These are phyloP conservation scores for Gymnoscopelus braueri DNA, from an alignment of 2,797 vertebrate species.

Conservation along the genomic window DNA sequence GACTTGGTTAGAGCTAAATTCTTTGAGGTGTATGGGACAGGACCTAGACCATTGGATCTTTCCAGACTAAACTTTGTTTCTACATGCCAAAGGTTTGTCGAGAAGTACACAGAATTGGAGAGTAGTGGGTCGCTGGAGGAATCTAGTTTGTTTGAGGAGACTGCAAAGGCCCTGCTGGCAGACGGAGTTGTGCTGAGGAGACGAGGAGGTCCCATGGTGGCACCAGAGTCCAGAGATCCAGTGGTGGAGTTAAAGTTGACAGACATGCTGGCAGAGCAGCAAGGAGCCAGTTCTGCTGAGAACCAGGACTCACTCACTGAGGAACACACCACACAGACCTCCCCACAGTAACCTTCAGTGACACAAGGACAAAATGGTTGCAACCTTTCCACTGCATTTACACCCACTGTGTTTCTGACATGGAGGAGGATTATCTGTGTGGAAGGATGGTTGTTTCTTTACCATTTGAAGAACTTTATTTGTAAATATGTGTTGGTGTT, in stretches of 20 bases:
- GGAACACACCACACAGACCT: conserved; percentile 12
- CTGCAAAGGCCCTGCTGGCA: conserved; percentile 85
- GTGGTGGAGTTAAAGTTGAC: conserved; percentile 57
- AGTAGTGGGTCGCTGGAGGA: conserved; percentile 77
- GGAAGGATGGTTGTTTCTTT: neutral
- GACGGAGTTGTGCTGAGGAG: conserved; percentile 85
- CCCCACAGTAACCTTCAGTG: conserved; percentile 22
- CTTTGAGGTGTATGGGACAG: conserved; percentile 83
- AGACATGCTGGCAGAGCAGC: conserved; percentile 65
- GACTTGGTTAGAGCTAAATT: conserved; percentile 89
- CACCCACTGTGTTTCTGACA: neutral
- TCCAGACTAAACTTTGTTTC: conserved; percentile 83
- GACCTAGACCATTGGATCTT: conserved; percentile 83
- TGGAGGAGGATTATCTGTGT: neutral
- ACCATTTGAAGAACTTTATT: neutral
- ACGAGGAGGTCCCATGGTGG: conserved; percentile 63
- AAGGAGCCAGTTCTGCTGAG: conserved; percentile 25
- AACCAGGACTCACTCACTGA: conserved; percentile 16
- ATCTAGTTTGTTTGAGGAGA: conserved; percentile 85
- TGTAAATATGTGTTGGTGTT: neutral
- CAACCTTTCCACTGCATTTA: too few relatives aligned
- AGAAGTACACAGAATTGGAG: conserved; percentile 86
- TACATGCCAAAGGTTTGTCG: conserved; percentile 89
- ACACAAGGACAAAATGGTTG: too few relatives aligned
- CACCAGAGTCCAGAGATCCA: conserved; percentile 47